Percentiles rank a stretch among this genome's conserved stretches.
Conservation (phyloP, 1,140 invertebrate genomes). For the Drosophila sulfurigaster region DNA sequence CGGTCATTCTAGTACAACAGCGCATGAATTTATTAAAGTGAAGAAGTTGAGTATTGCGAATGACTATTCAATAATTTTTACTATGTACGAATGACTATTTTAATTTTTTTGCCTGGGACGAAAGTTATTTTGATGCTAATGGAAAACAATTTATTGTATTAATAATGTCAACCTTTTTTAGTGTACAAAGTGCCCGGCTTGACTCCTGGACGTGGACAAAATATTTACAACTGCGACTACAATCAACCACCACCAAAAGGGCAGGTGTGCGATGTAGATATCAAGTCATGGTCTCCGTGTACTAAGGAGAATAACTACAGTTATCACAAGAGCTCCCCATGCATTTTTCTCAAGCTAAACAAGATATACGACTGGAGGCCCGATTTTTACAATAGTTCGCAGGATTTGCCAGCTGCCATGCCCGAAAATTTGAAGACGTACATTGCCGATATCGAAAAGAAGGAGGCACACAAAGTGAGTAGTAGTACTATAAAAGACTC, state of each 20-base stretch:
- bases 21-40: no score
- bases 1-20: no score
- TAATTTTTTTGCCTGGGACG: no score
- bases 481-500: background rate
- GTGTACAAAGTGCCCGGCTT: slow-evolving; percentile 89
- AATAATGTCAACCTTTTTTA: slow-evolving; percentile 64
- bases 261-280: slow-evolving; percentile 91
- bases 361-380: slow-evolving; percentile 92
- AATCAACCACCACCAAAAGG: slow-evolving; percentile 87
- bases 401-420: slow-evolving; percentile 88
- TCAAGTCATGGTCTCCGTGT: slow-evolving; percentile 88
- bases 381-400: slow-evolving; percentile 89
- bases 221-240: slow-evolving; percentile 89
- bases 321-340: slow-evolving; percentile 91
- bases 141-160: background rate
- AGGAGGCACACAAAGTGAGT: slow-evolving; percentile 65
- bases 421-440: slow-evolving; percentile 87
- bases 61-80: no score
- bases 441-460: slow-evolving; percentile 69
- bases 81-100: no score
- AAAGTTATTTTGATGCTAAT: no score
- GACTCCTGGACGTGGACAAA: slow-evolving; percentile 88
- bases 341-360: slow-evolving; percentile 93
- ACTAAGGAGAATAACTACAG: slow-evolving; percentile 90
- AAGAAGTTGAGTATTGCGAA: no score